These are phyloP conservation scores for Macrobrachium rosenbergii DNA, from an alignment of 1,140 invertebrate genomes.

Conservation along the genomic window DNA sequence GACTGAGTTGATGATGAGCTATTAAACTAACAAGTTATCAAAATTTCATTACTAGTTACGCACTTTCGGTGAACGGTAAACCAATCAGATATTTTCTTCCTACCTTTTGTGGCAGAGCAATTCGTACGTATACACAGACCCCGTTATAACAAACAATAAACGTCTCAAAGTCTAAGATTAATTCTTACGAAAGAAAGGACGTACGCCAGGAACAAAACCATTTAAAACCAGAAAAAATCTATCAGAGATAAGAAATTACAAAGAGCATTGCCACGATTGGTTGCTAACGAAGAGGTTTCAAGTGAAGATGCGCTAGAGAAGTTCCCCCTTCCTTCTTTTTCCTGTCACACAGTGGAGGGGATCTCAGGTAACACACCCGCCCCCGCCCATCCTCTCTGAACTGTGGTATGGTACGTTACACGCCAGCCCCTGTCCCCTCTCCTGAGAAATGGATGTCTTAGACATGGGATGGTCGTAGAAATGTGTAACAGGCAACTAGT, in stretches of 20 bases:
- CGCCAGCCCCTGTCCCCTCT: too few relatives aligned
- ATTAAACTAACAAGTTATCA: too few relatives aligned
- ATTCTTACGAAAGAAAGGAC: background rate
- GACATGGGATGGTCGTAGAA: too few relatives aligned
- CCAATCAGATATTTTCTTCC: background rate
- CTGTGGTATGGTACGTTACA: too few relatives aligned
- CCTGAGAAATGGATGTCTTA: too few relatives aligned
- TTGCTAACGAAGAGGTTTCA: background rate
- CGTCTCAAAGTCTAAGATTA: background rate
- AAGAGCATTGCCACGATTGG: background rate
- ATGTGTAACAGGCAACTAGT: too few relatives aligned
- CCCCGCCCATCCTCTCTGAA: background rate
- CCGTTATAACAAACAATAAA: background rate
- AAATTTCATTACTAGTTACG: too few relatives aligned
- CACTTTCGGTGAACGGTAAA: too few relatives aligned
- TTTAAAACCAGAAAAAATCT: background rate
- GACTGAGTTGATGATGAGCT: too few relatives aligned
- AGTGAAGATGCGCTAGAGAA: background rate
- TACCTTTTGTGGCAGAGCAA: background rate
- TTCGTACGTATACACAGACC: background rate
- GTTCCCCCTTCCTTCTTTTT: slow-evolving; percentile 4
- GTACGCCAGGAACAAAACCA: background rate
- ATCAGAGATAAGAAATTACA: background rate
- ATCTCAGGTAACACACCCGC: slow-evolving; percentile 12
- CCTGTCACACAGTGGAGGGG: slow-evolving; percentile 10